Evolutionary conservation across 1,140 invertebrate species (phyloP), one percentile per base, ranked within the genome.

Genomic region (Drosophila teissieri): DNA sequence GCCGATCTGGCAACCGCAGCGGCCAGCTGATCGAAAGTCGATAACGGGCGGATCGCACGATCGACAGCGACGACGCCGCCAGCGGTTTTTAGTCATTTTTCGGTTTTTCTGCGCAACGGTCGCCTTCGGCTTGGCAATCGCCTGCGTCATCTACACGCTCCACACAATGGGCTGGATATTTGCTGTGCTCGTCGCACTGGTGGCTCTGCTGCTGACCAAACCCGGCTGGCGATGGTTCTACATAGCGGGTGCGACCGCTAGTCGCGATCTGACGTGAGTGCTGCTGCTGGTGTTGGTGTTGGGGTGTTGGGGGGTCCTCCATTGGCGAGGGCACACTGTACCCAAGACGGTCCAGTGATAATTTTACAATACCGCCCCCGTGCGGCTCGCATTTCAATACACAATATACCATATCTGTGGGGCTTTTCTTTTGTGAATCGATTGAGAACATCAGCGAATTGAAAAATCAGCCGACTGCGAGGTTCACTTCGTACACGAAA

Each of bases 241-340:
- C 91, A 93, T 97, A n/a, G 95, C 95, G 31, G 58, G 94, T 11
- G 94, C 93, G 85, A 97, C 96, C 1, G 93, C 94, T 5, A 95
- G 95, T 1, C 94, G 96, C 67, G 96, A 97, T 93, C 48, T 95
- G 34, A 90, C 95, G 88, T 91, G 63, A 91, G 88, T 76, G 37
- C 31, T 27, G 24, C 5, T 27, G 5, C 5, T 31, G 24, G 24
- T 24, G 24, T 4, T 24, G 24, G 22, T 22, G 48, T 4, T 1
- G 34, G 1, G 34, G 34, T 3, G 34, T 7, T 2, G 22, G 8
- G 34, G 34, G 11, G n/a, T 4, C 40, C 34, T 22, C 3, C 27
- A 4, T 31, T 63, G 22, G 6, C 44, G 63, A 6, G 60, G 27
- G 11, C 31, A 15, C 31, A 39, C 34, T 57, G 52, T 69, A 27